Evolutionary conservation across 2,888 invertebrate genomes (phyloP), one percentile per base, ranked within the genome.

Genomic region (Rutpela maculata): DNA sequence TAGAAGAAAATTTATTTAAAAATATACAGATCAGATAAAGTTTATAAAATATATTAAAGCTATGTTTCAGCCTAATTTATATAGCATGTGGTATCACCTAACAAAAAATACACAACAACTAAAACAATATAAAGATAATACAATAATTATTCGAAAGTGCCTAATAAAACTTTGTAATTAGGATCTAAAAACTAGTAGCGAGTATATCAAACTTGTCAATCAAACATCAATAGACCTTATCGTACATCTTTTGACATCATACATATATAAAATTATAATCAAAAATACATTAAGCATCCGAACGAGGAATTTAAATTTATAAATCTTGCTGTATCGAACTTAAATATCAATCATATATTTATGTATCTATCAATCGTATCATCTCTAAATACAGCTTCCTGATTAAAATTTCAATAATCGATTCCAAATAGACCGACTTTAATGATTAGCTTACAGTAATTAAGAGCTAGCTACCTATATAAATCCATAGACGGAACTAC

Each of bases 111-210:
- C 57, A 26, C 50, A 56, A 43, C 63, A 63, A 43, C 63, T 62
- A 70, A 56, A 56, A 71, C 60, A 68, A 55, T 60, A 57, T 63
- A 19, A 65, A 63, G 22, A 74, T 65, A 57, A 35, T 67, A 74
- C 35, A 59, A 38, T 69, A 74, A 77, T 77, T 74, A 74, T 74
- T 69, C 72, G 50, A 71, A 70, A 76, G 63, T 67, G 68, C 71
- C 78, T 82, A 82, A 83, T 83, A 79, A 82, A 80, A 83, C 84
- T 82, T 84, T 82, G 83, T 85, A 84, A 85, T 84, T 83, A 84
- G 81, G 78, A 75, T 83, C 79, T 83, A 81, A 81, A 81, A 84
- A 79, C 75, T 82, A 80, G 83, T 80, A 82, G 81, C 82, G 77
- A 75, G 77, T 73, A 81, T 84, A 85, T 84, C 85, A 76, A 76